Evolutionary conservation across 2,113 vertebrate species (phyloP), one percentile per base, ranked within the genome.

Genomic region (Isurus oxyrinchus): DNA sequence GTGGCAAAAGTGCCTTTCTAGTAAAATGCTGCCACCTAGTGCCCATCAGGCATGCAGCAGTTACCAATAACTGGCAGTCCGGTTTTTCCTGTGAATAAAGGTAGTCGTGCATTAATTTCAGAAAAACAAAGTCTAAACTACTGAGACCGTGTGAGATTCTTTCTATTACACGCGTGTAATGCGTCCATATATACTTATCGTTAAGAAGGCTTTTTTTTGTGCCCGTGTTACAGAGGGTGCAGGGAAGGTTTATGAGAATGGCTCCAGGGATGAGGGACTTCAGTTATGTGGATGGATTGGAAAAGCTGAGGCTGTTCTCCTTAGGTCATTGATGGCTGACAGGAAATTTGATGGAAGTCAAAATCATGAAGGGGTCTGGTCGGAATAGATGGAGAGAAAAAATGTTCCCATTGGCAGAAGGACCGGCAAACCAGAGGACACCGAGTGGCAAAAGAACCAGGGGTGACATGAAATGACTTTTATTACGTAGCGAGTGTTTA

Each of bases 21-120:
- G 69, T 53, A 49, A 72, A 44, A 67, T 49, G 66, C 40, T 95
- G 94, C 94, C 94, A 95, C 67, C 94, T 95, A n/a, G 66, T 76
- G 94, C 14, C 25, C 88, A 91, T 53, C 67, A 72, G 66, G 35
- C 14, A 53, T 16, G 3, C 66, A 59, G 88, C 87, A 55, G 23
- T 3, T 53, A 90, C 53, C 55, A 95, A 13, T 53, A 31, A 49
- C 94, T 27, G 40, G 25, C 66, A 40, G 14, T 44, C 44, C 61
- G 63, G 61, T 19, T 10, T 49, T 67, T 69, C 61, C 16, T 21
- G 14, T 13, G 19, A 69, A 59, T 23, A 63, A 63, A 23, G 21
- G 49, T 49, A 87, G 19, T 5, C 8, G 35, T 40, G 5, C 35
- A n/a, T n/a, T 35, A 40, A n/a, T 14, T 40, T 88, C 49, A 49